phyloP scores from a whole-genome alignment of 2,797 vertebrate genomes.

The Neosilurus mollespiculum region DNA sequence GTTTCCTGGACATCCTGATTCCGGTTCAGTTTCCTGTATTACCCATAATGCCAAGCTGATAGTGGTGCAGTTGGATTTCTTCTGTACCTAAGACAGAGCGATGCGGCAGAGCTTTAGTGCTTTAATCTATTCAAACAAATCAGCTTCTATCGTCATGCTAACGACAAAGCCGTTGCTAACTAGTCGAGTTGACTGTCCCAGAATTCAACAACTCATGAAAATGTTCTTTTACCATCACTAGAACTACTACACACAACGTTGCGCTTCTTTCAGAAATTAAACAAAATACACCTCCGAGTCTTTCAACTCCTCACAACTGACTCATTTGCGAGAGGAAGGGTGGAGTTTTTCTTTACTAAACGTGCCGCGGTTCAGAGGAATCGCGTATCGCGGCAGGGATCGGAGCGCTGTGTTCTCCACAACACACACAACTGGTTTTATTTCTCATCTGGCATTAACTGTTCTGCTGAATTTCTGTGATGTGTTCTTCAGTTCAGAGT shows the following conservation, averaged over 20 bases:
- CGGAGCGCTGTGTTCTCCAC: not conserved
- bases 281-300: not conserved
- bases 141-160: not conserved
- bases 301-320: not conserved
- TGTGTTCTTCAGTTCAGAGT: slow-evolving; percentile 35
- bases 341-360: not conserved
- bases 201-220: not conserved
- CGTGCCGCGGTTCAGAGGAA: not conserved
- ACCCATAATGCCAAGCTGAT: not conserved
- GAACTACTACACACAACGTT: not conserved
- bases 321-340: too few relatives aligned
- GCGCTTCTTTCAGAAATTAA: not conserved
- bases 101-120: slow-evolving; percentile 3
- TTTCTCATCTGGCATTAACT: slow-evolving; percentile 51
- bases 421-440: not conserved
- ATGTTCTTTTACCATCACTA: not conserved
- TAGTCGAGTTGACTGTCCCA: not conserved
- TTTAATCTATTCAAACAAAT: not conserved
- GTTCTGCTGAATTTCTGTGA: slow-evolving; percentile 54
- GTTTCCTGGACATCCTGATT: not conserved
- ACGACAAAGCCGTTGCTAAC: not conserved
- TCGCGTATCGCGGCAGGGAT: not conserved
- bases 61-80: not conserved
- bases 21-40: too few relatives aligned
- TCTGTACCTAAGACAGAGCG: too few relatives aligned